Base-by-base conservation (phyloP, 2,888 invertebrate genomes). In the Tachina fera region DNA sequence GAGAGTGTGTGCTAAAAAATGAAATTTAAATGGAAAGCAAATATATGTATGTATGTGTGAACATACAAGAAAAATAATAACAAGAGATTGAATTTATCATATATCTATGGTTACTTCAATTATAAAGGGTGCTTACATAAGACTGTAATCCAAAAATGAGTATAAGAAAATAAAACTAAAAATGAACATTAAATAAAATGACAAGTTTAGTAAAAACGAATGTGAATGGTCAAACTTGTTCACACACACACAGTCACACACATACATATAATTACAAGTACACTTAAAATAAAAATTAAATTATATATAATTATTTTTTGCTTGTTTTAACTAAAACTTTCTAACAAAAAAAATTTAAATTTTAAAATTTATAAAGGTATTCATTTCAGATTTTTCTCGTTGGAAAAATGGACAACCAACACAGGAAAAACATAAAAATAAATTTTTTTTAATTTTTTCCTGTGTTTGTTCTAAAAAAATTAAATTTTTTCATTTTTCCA, bases 131-230 rank as follows among this genome's bases (percentile, higher is more conserved):
- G 41, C 61, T 49, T 68, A 14, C 51, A 60, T 60, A 63, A 63
- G 16, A 71, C 47, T 41, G 19, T 71, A 76, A 70, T 39, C 47
- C 70, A 22, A 63, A 75, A 61, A 11, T 45, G 53, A 81, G 67
- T 13, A 80, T 16, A 51, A 58, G 49, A 45, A 49, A 45, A 65
- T 9, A 22, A 60, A 61, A 39, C 9, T n/a, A 45, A 31, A 63
- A 8, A 10, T 68, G 41, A 70, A 80, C 49, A 74, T 58, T 71
- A 71, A 83, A 83, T 71, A 16, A 76, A 65, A 83, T 76, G 82
- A 53, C 71, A 77, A 72, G 56, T 70, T 47, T 51, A 31, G 31
- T 14, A 56, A 71, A 81, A 79, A 63, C 70, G 41, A 49, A 63
- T 71, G n/a, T 70, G 49, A 31, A 70, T 71, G 82, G 82, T 71